A percentile compares a stretch with the other conserved stretches of the same genome.
phyloP scores from a whole-genome alignment of 2,113 vertebrate species.

The Odocoileus virginianus region DNA sequence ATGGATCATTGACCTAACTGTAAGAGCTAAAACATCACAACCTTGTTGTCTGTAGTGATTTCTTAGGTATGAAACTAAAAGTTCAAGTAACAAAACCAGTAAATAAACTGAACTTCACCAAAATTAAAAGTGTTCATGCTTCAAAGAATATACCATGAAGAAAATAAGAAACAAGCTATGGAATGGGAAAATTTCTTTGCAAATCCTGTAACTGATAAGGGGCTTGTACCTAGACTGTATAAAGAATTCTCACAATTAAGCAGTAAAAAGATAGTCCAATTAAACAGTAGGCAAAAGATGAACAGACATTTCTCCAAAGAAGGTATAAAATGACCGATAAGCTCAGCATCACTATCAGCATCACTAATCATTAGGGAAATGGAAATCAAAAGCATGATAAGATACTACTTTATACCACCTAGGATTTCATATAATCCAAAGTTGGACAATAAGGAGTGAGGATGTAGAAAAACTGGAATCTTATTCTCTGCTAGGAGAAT shows the following conservation, averaged over 20 bases:
- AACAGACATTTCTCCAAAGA: background rate
- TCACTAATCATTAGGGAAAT: background rate
- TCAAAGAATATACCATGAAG: background rate
- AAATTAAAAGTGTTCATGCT: background rate
- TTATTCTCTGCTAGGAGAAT: background rate
- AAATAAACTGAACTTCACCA: background rate
- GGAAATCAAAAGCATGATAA: background rate
- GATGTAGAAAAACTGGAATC: background rate
- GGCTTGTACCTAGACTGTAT: background rate
- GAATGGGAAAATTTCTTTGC: background rate
- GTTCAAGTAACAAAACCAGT: background rate
- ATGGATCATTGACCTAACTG: background rate
- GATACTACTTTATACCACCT: background rate
- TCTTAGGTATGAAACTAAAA: background rate
- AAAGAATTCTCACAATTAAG: background rate
- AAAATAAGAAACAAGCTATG: background rate
- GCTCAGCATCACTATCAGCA: background rate
- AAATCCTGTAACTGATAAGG: background rate
- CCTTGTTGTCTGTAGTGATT: background rate
- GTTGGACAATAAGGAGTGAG: background rate
- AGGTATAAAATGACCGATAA: background rate
- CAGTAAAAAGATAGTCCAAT: background rate
- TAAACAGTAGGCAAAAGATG: background rate
- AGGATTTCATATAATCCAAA: background rate
- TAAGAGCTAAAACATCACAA: background rate